Conservation (phyloP, 2,888 invertebrate species). For the Eugnorisma glareosa region DNA sequence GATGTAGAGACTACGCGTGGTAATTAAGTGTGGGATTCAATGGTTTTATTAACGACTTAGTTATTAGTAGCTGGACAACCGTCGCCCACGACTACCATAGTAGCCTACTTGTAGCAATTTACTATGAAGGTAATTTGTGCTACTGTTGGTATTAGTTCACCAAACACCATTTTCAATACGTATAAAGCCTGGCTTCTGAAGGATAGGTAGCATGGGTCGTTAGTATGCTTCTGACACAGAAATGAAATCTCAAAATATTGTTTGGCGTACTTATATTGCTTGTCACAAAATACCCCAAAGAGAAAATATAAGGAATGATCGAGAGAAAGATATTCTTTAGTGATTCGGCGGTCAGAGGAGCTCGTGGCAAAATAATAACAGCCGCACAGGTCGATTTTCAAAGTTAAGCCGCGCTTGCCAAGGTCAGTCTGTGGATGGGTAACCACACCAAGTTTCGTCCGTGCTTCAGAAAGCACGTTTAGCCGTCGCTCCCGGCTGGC, state of each 20-base stretch:
- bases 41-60: constrained; percentile 49
- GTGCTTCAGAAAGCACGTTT: background rate
- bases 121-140: background rate
- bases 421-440: background rate
- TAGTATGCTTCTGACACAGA: background rate
- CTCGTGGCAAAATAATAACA: background rate
- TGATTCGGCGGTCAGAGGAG: background rate
- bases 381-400: background rate
- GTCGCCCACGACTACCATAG: constrained; percentile 58
- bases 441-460: background rate
- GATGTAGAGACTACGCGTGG: constrained; percentile 38
- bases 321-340: too few species aligned
- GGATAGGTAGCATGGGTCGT: background rate
- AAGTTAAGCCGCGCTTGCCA: background rate
- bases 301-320: too few species aligned
- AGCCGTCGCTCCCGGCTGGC: background rate
- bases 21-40: constrained; percentile 65
- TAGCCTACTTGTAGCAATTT: constrained; percentile 37
- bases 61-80: constrained; percentile 59
- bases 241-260: background rate
- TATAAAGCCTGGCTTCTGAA: too few species aligned
- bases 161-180: background rate
- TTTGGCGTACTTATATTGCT: background rate
- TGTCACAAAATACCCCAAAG: background rate
- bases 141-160: background rate